A percentile compares a stretch with the other conserved stretches of the same genome.
These are phyloP conservation scores for Mechanitis mazaeus DNA, from an alignment of 2,888 invertebrate species.

Conservation along the genomic window DNA sequence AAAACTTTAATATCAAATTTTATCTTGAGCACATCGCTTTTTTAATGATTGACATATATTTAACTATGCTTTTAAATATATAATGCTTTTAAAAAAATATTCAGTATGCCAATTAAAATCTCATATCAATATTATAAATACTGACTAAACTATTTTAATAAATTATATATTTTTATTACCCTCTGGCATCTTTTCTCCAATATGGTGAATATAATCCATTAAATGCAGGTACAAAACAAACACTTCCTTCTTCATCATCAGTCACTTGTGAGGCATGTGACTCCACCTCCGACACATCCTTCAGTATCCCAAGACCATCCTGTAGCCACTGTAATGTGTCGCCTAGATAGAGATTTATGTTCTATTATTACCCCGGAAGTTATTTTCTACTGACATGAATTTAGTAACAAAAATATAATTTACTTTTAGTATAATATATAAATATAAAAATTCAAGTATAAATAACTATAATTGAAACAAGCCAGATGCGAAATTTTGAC, in stretches of 20 bases:
- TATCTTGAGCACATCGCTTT: too few species aligned
- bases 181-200: constrained; percentile 95
- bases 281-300: constrained; percentile 81
- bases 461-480: too few species aligned
- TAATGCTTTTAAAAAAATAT: too few species aligned
- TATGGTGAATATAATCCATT: constrained; percentile 97
- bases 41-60: too few species aligned
- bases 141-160: too few species aligned
- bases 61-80: too few species aligned
- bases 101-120: too few species aligned
- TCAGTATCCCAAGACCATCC: constrained; percentile 88
- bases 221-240: constrained; percentile 98
- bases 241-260: constrained; percentile 80
- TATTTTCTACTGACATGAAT: background rate
- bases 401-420: background rate
- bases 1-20: too few species aligned
- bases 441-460: too few species aligned
- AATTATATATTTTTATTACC: constrained; percentile 46
- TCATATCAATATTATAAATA: too few species aligned
- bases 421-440: too few species aligned
- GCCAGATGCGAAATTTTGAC: too few species aligned
- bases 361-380: constrained; percentile 7
- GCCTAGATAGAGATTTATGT: constrained; percentile 54
- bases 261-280: constrained; percentile 52
- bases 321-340: constrained; percentile 93